These are phyloP conservation scores for Carterocephalus palaemon DNA, from an alignment of 2,888 invertebrate genomes.

Conservation along the genomic window DNA sequence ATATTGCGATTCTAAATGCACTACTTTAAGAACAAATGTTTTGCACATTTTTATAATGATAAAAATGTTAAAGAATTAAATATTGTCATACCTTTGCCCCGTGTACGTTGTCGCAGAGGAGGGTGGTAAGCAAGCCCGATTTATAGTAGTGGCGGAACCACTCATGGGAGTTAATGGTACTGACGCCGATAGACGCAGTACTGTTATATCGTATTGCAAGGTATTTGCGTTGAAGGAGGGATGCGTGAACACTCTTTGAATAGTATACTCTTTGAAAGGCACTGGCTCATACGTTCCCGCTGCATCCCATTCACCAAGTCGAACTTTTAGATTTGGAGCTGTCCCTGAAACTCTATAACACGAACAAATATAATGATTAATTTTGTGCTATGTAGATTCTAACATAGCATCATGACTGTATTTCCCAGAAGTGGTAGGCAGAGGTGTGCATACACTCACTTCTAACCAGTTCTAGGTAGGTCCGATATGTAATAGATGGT, in stretches of 20 bases:
- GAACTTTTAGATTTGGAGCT: constrained; percentile 80
- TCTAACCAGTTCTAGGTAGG: too few relatives aligned
- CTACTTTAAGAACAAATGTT: too few relatives aligned
- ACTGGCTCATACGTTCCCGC: constrained; percentile 81
- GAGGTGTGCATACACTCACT: too few relatives aligned
- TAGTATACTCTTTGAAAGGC: constrained; percentile 80
- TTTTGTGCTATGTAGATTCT: too few relatives aligned
- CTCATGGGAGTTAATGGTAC: constrained; percentile 68
- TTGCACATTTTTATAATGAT: too few relatives aligned
- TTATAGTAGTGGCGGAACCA: constrained; percentile 78
- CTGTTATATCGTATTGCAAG: constrained; percentile 89
- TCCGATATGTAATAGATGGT: too few relatives aligned
- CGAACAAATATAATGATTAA: background rate
- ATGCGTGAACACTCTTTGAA: constrained; percentile 79
- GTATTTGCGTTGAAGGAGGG: constrained; percentile 84
- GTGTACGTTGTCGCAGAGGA: constrained; percentile 53
- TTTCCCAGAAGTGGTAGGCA: too few relatives aligned
- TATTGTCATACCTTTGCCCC: constrained; percentile 66
- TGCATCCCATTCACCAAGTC: constrained; percentile 88
- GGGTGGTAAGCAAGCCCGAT: constrained; percentile 81
- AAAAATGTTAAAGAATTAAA: background rate
- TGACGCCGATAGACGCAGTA: constrained; percentile 82
- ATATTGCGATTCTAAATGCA: too few relatives aligned
- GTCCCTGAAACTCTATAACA: constrained; percentile 61
- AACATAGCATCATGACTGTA: too few relatives aligned